Percentiles rank a stretch among this genome's conserved stretches.
Evolutionary conservation across 1,140 invertebrate species (phyloP).

Genomic region (Colletes gigas): DNA sequence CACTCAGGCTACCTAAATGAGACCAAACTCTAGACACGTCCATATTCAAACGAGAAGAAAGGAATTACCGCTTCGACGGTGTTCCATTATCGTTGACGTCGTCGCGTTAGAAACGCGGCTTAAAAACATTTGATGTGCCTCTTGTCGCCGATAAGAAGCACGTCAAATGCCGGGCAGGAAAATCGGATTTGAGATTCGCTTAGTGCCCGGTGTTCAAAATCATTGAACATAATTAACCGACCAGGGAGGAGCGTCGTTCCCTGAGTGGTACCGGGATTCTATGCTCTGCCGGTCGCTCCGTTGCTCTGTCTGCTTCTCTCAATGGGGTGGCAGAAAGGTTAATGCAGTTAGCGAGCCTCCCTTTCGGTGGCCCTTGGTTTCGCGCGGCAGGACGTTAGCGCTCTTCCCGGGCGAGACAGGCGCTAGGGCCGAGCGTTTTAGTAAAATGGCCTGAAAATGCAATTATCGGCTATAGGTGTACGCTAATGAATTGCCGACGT

Average conservation of each 20-base stretch:
- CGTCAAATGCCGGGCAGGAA: constrained; percentile 49
- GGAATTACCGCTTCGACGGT: background rate
- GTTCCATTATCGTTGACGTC: background rate
- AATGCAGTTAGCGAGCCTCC: constrained; percentile 77
- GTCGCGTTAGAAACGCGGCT: constrained; percentile 19
- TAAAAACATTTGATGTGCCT: too few relatives aligned
- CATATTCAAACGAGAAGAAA: constrained; percentile 50
- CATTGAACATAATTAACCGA: constrained; percentile 79
- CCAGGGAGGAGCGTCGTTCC: constrained; percentile 67
- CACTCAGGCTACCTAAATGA: too few relatives aligned
- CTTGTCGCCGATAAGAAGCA: constrained; percentile 23
- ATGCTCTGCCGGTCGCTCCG: constrained; percentile 22
- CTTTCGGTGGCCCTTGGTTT: constrained; percentile 68
- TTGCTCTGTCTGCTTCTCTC: constrained; percentile 55
- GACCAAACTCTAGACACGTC: constrained; percentile 49
- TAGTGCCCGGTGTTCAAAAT: constrained; percentile 77
- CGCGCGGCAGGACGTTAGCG: constrained; percentile 69
- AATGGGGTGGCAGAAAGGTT: constrained; percentile 77
- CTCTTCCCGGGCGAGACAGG: constrained; percentile 71
- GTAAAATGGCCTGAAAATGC: constrained; percentile 80
- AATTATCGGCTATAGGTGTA: constrained; percentile 80
- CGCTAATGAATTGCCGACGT: constrained; percentile 77
- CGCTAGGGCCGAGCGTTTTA: constrained; percentile 73
- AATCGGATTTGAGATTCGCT: constrained; percentile 79
- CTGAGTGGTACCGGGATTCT: constrained; percentile 56